Conservation (phyloP, 2,888 invertebrate genomes). For the Agonum fuliginosum region DNA sequence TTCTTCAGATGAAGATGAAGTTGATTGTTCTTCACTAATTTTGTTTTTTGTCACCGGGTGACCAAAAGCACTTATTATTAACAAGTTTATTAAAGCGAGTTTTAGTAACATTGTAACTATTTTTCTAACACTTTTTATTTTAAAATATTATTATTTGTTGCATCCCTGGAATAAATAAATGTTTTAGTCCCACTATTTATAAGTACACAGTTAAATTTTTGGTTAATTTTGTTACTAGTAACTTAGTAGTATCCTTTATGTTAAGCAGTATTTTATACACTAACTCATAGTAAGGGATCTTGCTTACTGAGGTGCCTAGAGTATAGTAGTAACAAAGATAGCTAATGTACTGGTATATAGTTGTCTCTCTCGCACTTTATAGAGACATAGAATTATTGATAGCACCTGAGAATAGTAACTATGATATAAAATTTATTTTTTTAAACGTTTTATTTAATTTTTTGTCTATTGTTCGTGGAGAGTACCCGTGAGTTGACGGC, state of each 20-base stretch:
- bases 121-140: too few species aligned
- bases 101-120: neutral
- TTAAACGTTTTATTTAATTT: too few species aligned
- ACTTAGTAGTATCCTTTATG: constrained; percentile 33
- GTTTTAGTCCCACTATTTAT: too few species aligned
- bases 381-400: constrained; percentile 9
- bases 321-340: constrained; percentile 38
- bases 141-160: too few species aligned
- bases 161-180: too few species aligned
- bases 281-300: constrained; percentile 41
- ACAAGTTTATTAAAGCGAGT: constrained; percentile 20
- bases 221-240: neutral
- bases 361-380: constrained; percentile 7
- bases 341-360: constrained; percentile 11
- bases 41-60: constrained; percentile 29
- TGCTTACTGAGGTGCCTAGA: constrained; percentile 19
- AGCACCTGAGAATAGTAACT: too few species aligned
- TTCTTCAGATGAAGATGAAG: neutral
- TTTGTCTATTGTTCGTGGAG: too few species aligned
- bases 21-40: constrained; percentile 26
- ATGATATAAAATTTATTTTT: too few species aligned
- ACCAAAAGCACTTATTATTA: constrained; percentile 9
- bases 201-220: too few species aligned
- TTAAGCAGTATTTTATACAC: constrained; percentile 43
- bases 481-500: too few species aligned